A percentile compares a stretch with the other conserved stretches of the same genome.
These are phyloP conservation scores for Phaethornis superciliosus DNA, from an alignment of 2,113 vertebrate species.

Conservation along the genomic window DNA sequence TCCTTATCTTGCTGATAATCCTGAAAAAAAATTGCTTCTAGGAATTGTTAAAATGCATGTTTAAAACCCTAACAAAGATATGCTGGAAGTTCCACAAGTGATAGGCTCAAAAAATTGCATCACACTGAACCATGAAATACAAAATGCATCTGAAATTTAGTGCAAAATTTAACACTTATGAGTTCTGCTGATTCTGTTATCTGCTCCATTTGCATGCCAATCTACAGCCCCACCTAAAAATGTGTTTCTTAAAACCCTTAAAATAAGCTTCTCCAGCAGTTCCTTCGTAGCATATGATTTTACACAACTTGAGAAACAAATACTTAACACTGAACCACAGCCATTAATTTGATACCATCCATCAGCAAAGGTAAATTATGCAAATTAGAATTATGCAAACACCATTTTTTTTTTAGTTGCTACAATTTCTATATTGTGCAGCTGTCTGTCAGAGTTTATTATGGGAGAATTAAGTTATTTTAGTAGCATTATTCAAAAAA, in stretches of 20 bases:
- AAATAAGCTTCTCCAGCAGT: neutral
- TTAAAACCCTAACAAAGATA: constrained; percentile 28
- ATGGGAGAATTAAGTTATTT: neutral
- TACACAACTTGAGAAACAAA: neutral
- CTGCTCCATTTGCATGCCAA: constrained; percentile 35
- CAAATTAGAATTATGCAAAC: constrained; percentile 47
- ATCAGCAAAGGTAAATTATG: constrained; percentile 26
- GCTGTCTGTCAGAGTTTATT: constrained; percentile 6
- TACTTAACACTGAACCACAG: neutral
- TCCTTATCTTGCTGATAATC: neutral
- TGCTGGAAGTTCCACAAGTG: neutral
- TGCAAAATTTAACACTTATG: constrained; percentile 45
- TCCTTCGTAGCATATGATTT: constrained; percentile 2
- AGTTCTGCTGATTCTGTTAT: constrained; percentile 34
- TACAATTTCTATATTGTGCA: neutral
- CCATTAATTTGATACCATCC: neutral
- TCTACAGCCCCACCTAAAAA: constrained; percentile 13
- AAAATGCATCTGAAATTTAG: constrained; percentile 38
- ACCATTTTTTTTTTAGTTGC: neutral
- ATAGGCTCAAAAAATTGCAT: neutral
- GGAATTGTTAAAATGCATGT: neutral
- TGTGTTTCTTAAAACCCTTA: neutral
- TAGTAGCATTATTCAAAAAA: neutral
- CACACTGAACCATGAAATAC: constrained; percentile 44
- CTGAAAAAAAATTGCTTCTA: constrained; percentile 5